Conservation (phyloP, 2,113 vertebrate species). For the Fukomys damarensis region DNA sequence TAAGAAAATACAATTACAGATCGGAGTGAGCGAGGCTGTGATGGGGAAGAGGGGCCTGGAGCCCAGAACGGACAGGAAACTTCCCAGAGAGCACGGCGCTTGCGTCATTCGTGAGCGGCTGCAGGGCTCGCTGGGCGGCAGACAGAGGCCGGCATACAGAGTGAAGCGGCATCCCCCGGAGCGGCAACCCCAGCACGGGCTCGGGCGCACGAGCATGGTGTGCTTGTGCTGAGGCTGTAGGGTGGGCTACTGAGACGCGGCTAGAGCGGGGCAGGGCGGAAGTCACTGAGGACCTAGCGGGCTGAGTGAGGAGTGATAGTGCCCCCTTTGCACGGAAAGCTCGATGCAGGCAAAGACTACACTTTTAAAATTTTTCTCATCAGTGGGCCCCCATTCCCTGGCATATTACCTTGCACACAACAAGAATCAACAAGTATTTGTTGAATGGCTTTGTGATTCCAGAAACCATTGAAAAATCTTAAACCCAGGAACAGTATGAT, state of each 20-base stretch:
- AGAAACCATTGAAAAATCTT: not conserved
- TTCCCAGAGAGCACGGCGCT: not conserved
- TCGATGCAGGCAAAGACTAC: not conserved
- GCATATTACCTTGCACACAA: not conserved
- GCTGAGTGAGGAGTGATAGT: not conserved
- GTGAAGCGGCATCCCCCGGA: not conserved
- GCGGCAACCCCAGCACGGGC: not conserved
- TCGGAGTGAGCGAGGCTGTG: not conserved
- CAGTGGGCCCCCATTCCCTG: not conserved
- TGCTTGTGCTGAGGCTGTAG: not conserved
- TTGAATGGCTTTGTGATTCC: not conserved
- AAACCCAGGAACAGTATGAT: not conserved
- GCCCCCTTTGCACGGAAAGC: not conserved
- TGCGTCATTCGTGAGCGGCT: not conserved
- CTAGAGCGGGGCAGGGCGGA: not conserved
- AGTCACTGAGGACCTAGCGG: no score
- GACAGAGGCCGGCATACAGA: no score
- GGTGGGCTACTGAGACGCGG: no score
- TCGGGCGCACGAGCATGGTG: fast-evolving
- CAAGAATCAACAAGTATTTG: not conserved
- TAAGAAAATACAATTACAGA: not conserved
- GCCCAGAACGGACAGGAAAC: not conserved
- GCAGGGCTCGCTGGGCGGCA: not conserved
- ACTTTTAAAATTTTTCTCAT: not conserved
- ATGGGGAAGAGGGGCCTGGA: no score